phyloP scores from a whole-genome alignment of 2,888 invertebrate genomes.

The Incurvaria masculella region DNA sequence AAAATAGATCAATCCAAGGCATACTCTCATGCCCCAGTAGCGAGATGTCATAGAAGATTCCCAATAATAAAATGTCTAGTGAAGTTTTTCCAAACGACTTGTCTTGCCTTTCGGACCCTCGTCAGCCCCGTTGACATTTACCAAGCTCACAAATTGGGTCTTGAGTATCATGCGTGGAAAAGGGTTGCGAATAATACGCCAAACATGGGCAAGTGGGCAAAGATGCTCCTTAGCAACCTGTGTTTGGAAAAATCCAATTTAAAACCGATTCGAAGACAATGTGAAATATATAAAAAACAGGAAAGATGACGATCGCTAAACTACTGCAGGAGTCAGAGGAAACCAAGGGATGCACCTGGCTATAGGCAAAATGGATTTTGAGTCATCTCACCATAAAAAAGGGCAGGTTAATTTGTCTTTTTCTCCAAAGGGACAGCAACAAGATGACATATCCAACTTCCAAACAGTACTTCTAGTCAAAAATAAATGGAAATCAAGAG shows the following conservation, averaged over 20 bases:
- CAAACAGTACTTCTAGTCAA: background rate
- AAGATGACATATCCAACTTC: background rate
- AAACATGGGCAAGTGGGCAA: conserved; percentile 1
- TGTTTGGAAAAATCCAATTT: background rate
- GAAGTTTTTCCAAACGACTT: conserved; percentile 9
- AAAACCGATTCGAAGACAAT: background rate
- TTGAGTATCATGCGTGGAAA: conserved; percentile 12
- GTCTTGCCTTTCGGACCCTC: conserved; percentile 20
- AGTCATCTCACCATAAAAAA: background rate
- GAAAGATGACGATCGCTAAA: background rate
- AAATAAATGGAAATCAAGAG: too few species aligned
- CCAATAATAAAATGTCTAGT: conserved; percentile 10
- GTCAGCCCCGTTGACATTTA: conserved; percentile 18
- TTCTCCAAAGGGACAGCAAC: background rate
- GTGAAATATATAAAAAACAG: background rate
- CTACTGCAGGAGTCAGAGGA: background rate
- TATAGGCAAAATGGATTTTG: background rate
- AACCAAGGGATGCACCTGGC: background rate
- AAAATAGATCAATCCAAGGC: background rate
- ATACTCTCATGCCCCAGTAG: background rate
- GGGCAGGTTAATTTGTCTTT: background rate
- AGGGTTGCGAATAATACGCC: conserved; percentile 18
- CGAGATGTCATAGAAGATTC: conserved; percentile 13
- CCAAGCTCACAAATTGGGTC: conserved; percentile 18
- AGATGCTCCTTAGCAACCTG: background rate